Percentiles rank a stretch among this genome's conserved stretches.
Conservation (phyloP, 2,888 invertebrate species). For the Aphidius colemani region DNA sequence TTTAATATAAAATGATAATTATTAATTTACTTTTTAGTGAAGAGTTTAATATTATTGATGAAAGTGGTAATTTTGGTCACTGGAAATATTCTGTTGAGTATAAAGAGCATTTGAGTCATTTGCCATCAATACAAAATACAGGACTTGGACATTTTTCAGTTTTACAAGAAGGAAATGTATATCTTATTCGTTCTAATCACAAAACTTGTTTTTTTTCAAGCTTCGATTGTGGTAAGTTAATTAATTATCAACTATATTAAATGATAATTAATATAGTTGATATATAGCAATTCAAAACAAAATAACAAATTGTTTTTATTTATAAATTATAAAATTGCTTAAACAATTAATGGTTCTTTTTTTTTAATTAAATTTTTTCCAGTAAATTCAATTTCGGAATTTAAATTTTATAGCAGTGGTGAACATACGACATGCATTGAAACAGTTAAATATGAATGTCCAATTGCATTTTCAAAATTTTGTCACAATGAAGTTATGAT, state of each 20-base stretch:
- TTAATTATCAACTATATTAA: conserved; percentile 33
- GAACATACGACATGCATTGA: conserved; percentile 65
- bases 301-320: background rate
- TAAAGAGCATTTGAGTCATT: conserved; percentile 68
- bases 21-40: conserved; percentile 58
- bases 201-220: conserved; percentile 67
- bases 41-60: conserved; percentile 67
- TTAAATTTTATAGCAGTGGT: conserved; percentile 63
- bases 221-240: conserved; percentile 68
- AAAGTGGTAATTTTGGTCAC: conserved; percentile 70
- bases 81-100: conserved; percentile 74
- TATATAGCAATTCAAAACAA: background rate
- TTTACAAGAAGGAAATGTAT: conserved; percentile 61
- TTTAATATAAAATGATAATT: no score
- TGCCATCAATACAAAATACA: conserved; percentile 67
- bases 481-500: conserved; percentile 65
- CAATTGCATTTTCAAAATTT: conserved; percentile 63
- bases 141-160: conserved; percentile 67
- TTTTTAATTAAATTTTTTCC: conserved; percentile 44
- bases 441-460: conserved; percentile 68
- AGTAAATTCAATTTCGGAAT: conserved; percentile 70
- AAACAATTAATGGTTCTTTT: no score
- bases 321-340: no score
- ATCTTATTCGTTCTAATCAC: conserved; percentile 67
- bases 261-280: background rate